phyloP scores from a whole-genome alignment of 2,888 invertebrate species.

The Geophilus truncorum region DNA sequence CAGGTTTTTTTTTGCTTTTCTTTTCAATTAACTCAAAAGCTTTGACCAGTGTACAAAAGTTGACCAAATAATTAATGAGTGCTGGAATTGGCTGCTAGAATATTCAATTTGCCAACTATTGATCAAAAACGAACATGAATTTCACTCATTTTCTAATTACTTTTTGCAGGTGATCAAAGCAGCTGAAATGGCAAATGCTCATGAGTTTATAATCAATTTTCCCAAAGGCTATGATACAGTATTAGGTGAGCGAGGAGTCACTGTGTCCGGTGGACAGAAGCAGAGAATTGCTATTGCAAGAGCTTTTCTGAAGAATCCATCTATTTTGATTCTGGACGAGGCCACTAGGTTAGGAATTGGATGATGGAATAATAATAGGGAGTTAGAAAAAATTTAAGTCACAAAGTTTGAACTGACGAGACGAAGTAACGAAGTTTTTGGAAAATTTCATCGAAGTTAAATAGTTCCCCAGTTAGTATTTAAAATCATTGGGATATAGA shows the following conservation, averaged over 20 bases:
- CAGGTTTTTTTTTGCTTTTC: no score
- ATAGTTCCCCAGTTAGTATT: no score
- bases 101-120: no score
- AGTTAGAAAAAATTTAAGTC: not conserved
- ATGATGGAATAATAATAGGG: not conserved
- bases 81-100: no score
- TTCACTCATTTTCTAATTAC: not conserved
- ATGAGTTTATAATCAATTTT: slow-evolving; percentile 78
- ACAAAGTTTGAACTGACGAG: no score
- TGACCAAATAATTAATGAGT: no score
- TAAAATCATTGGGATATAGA: no score
- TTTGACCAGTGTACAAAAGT: no score
- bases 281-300: slow-evolving; percentile 92
- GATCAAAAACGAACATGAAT: no score
- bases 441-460: no score
- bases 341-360: slow-evolving; percentile 69
- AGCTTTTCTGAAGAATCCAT: slow-evolving; percentile 85
- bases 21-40: no score
- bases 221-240: slow-evolving; percentile 77
- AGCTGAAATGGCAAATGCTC: slow-evolving; percentile 81
- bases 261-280: slow-evolving; percentile 92
- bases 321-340: slow-evolving; percentile 83
- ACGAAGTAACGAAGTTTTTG: no score
- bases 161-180: slow-evolving; percentile 64
- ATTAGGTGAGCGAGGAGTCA: slow-evolving; percentile 83